These are phyloP conservation scores for Emydocephalus ijimae DNA, from an alignment of 2,113 vertebrate genomes.

Conservation along the genomic window DNA sequence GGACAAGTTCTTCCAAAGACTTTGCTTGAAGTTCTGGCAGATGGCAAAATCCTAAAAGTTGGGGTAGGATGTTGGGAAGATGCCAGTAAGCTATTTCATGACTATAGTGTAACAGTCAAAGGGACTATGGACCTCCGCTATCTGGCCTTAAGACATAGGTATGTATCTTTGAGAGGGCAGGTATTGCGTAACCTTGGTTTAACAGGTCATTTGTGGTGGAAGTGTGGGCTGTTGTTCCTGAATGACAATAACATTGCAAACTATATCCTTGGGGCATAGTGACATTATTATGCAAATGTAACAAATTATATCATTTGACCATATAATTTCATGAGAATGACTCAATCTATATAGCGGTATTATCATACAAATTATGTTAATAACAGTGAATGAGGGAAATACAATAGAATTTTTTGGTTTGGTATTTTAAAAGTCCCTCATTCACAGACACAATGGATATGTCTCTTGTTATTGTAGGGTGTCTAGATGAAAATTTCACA, in stretches of 20 bases:
- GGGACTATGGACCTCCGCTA: conserved; percentile 87
- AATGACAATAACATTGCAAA: background rate
- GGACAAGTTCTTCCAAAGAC: conserved; percentile 75
- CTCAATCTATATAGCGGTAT: background rate
- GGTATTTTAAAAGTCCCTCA: background rate
- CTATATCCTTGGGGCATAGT: no score
- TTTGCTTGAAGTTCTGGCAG: conserved; percentile 78
- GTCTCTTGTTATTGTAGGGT: background rate
- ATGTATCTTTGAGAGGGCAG: conserved; percentile 25
- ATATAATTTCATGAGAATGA: background rate
- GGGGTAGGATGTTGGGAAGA: conserved; percentile 95
- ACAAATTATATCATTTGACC: background rate
- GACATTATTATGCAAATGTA: background rate
- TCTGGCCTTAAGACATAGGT: conserved; percentile 84
- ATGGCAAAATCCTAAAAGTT: conserved; percentile 83
- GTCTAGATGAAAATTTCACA: background rate
- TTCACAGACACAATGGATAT: background rate
- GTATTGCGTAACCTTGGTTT: background rate
- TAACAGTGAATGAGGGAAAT: background rate
- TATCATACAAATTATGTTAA: background rate
- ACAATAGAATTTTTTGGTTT: background rate
- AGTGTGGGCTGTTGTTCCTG: background rate
- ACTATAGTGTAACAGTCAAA: conserved; percentile 80
- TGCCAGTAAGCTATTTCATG: conserved; percentile 80
- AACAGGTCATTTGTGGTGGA: background rate